A percentile compares a stretch with the other conserved stretches of the same genome.
phyloP scores from a whole-genome alignment of 2,113 vertebrate genomes.

The Bettongia penicillata region DNA sequence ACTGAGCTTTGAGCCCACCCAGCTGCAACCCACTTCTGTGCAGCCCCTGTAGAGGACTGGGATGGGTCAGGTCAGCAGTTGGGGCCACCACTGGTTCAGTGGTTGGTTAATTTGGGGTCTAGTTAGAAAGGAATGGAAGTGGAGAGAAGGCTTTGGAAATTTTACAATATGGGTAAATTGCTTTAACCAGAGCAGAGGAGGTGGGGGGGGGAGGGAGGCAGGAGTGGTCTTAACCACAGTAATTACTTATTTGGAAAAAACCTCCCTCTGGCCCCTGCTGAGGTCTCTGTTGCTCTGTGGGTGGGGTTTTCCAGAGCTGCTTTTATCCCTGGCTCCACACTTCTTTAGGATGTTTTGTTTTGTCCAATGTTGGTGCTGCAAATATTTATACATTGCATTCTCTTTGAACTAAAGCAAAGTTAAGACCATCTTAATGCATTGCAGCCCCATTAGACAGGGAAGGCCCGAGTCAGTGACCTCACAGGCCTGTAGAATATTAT shows the following conservation, averaged over 20 bases:
- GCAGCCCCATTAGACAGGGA: neutral
- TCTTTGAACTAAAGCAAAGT: slow-evolving; percentile 42
- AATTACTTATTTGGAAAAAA: slow-evolving; percentile 53
- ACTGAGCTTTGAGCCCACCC: too few species aligned
- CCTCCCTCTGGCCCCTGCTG: slow-evolving; percentile 52
- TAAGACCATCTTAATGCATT: neutral
- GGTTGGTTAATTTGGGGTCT: neutral
- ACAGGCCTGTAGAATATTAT: neutral
- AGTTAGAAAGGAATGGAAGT: neutral
- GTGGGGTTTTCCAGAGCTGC: slow-evolving; percentile 47
- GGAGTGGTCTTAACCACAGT: neutral
- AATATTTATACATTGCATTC: slow-evolving; percentile 23
- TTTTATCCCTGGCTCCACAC: neutral
- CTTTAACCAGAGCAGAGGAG: neutral
- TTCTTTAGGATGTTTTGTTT: slow-evolving; percentile 46
- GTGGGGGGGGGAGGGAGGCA: too few species aligned
- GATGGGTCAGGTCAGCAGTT: neutral
- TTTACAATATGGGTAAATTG: neutral
- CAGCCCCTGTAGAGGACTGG: neutral
- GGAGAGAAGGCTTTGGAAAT: neutral
- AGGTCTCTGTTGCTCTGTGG: slow-evolving; percentile 32
- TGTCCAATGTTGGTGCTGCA: slow-evolving; percentile 32
- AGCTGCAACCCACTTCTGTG: neutral
- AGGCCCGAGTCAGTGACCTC: neutral
- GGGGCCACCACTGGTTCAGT: neutral